Conservation (phyloP, 1,140 invertebrate species). For the Zeugodacus cucurbitae region DNA sequence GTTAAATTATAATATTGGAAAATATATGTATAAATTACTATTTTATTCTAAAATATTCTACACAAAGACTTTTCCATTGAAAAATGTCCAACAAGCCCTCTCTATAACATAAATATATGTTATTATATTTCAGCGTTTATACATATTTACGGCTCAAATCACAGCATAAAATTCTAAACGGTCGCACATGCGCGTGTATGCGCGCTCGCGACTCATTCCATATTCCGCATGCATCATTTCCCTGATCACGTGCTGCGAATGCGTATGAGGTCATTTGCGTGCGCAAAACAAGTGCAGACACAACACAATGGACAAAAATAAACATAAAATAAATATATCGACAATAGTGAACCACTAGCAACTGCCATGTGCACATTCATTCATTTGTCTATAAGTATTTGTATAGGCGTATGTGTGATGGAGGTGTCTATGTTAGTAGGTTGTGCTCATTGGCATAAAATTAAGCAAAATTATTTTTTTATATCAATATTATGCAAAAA, state of each 20-base stretch:
- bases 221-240: constrained; percentile 14
- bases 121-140: not conserved
- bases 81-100: not conserved
- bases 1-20: too few relatives aligned
- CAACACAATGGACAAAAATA: not conserved
- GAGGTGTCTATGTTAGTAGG: constrained; percentile 15
- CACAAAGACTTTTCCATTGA: too few relatives aligned
- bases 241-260: constrained; percentile 44
- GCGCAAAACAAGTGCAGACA: constrained; percentile 45
- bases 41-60: too few relatives aligned
- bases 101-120: not conserved
- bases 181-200: not conserved
- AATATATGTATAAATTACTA: too few relatives aligned
- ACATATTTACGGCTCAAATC: not conserved
- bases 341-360: not conserved
- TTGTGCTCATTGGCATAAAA: constrained; percentile 29
- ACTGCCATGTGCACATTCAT: not conserved
- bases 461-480: constrained; percentile 32
- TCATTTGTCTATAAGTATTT: not conserved
- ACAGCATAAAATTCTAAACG: constrained; percentile 4
- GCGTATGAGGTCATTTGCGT: constrained; percentile 47
- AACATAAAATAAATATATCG: not conserved
- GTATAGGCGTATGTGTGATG: too few relatives aligned
- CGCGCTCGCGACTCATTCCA: not conserved
- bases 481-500: not conserved